Base-by-base conservation (phyloP, 1,140 invertebrate genomes). In the Elysia chlorotica region DNA sequence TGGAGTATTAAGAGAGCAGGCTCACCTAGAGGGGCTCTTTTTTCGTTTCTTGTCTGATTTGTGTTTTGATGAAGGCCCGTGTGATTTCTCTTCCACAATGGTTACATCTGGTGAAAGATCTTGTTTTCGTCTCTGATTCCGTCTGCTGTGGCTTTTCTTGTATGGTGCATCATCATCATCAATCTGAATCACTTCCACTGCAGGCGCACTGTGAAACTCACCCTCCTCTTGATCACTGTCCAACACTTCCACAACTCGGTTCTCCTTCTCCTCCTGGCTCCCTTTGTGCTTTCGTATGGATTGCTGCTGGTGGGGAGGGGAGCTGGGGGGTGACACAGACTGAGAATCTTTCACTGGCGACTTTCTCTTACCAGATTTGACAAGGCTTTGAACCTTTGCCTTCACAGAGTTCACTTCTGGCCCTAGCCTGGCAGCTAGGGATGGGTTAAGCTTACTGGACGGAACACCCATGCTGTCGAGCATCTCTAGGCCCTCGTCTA, bases 41-140 rank as follows among this genome's bases (percentile, higher is more conserved):
- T 65, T 63, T 30, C 36, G 65, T 25, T 71, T 75, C 79, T 57
- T 78, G 70, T 74, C 83, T 73, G 76, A 2, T 33, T 35, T 59
- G 25, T 57, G 54, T 48, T 41, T 62, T 1, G 37, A 31, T 28
- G 57, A 0, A 23, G 33, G 56, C 23, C 48, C 69, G 21, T 63
- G 70, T 41, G 56, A 71, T 65, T 59, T 56, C 28, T 75, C 63
- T 67, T 56, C 68, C 36, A 66, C 38, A 3, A 71, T 62, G 28
- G 38, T 56, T 1, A 75, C 10, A 65, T 68, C 48, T n/a, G 21
- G 62, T 21, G 71, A 35, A 54, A n/a, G 48, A 19, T 17, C 2
- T 28, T 23, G 75, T 69, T 73, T 71, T 72, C 76, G 73, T 37
- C 63, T 77, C 57, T 74, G 61, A 21, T 61, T 48, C 35, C 65